Percentiles rank a stretch among this genome's conserved stretches.
Conservation (phyloP, 2,888 invertebrate genomes). For the Therioaphis trifolii region DNA sequence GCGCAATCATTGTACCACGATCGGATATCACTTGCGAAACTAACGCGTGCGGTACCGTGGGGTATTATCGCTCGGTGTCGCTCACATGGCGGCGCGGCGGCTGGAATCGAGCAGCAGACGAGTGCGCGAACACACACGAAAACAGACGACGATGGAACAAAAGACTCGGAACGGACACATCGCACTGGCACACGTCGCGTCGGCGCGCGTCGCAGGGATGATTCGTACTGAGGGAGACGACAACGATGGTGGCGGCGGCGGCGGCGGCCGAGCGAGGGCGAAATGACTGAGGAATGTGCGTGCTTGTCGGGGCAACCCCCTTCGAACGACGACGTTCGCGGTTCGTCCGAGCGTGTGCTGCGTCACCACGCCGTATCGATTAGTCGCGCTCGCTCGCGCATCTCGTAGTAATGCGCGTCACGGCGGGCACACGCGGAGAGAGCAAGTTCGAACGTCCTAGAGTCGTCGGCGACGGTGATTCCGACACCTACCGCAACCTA, state of each 20-base stretch:
- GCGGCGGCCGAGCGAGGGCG: neutral
- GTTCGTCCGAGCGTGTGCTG: neutral
- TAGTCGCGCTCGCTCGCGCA: constrained; percentile 25
- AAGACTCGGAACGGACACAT: constrained; percentile 22
- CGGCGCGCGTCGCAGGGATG: neutral
- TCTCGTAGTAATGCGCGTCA: constrained; percentile 6
- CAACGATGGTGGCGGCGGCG: neutral
- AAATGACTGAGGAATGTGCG: constrained; percentile 47
- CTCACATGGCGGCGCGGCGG: neutral
- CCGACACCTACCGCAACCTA: constrained; percentile 10
- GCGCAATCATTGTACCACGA: too few relatives aligned
- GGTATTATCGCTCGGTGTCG: too few relatives aligned
- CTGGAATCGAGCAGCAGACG: neutral
- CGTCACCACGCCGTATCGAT: constrained; percentile 25
- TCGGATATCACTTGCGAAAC: too few relatives aligned
- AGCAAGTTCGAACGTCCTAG: neutral
- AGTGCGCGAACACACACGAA: neutral
- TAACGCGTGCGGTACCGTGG: too few relatives aligned
- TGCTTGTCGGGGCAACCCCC: constrained; percentile 20
- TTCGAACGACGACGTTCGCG: neutral
- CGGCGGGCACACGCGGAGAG: neutral
- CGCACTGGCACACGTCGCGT: neutral
- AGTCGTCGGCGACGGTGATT: neutral
- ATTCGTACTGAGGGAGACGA: constrained; percentile 40
- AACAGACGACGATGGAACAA: neutral